phyloP scores from a whole-genome alignment of 2,797 vertebrate genomes.

The Heteromormyrus szaboi region DNA sequence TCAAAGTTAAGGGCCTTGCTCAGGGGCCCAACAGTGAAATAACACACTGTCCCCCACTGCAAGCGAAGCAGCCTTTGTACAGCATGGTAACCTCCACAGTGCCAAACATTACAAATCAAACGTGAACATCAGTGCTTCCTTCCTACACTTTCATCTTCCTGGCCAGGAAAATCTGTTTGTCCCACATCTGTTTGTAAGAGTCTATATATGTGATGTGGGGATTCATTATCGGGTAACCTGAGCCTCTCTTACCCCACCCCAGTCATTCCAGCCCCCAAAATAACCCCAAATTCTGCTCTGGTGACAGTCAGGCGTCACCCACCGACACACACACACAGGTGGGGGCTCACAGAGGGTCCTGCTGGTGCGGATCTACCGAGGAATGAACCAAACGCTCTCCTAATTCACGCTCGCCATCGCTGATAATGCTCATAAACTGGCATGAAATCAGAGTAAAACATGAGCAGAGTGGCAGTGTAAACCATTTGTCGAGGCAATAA shows the following conservation, averaged over 20 bases:
- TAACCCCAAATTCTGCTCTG: slow-evolving; percentile 41
- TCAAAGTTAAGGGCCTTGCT: neutral
- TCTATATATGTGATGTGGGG: slow-evolving; percentile 36
- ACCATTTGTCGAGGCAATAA: neutral
- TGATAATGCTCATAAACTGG: neutral
- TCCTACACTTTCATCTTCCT: neutral
- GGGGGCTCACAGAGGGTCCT: slow-evolving; percentile 25
- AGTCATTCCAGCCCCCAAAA: slow-evolving; percentile 54
- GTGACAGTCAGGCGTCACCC: slow-evolving; percentile 10
- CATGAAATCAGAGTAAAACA: neutral
- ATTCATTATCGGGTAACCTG: slow-evolving; percentile 43
- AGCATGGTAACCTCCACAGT: neutral
- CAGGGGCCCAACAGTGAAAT: neutral
- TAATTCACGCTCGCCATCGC: neutral
- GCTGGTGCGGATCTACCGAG: neutral
- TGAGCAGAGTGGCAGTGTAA: neutral
- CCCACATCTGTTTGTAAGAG: slow-evolving; percentile 12
- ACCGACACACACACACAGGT: neutral
- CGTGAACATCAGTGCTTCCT: neutral
- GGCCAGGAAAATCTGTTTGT: neutral
- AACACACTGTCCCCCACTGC: neutral
- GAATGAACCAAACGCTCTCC: neutral
- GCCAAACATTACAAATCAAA: neutral
- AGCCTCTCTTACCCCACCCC: slow-evolving; percentile 36
- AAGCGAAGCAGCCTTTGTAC: neutral